Base-by-base conservation (phyloP, 2,888 invertebrate genomes). In the Parnassius mnemosyne region DNA sequence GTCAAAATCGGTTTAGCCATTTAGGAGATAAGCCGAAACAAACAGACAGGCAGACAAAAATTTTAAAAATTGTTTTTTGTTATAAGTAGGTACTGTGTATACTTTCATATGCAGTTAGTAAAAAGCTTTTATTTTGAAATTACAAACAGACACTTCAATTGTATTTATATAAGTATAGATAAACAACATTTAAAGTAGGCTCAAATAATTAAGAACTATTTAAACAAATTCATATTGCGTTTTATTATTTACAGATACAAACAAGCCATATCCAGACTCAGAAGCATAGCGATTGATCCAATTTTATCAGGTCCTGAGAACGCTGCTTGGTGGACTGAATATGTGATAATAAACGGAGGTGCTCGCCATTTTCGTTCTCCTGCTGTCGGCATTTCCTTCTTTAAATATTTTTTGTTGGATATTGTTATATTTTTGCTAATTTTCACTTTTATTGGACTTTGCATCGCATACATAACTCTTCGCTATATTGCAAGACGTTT, bases 291-390 rank as follows among this genome's bases (percentile, higher is more conserved):
- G 3, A 72, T 80, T 16, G 81, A 86, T 64, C 78, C 83, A 1
- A 60, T 81, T 1, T 71, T 87, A 68, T 88, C 90, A 25, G 89
- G 88, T 1, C 89, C 90, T 2, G 92, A 92, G 50, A 83, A 84
- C 54, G 92, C 92, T 1, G 71, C 92, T 0, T 89, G 89, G 85
- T 92, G 92, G 92, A 92, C 92, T 3, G 92, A 93, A 64, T 93
- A 93, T 68, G 85, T 93, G 9, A 67, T 93, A 12, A 82, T 86
- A 20, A 84, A 92, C 63, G 75, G 82, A 25, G 90, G 90, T 1
- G 89, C 92, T 0, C 76, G 76, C 9, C 85, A 89, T 67, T 78
- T 93, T 9, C 84, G 87, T 11, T 87, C 92, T 10, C 80, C 91
- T 12, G 80, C 78, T 2, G 81, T 86, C 9, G 88, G 87, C 16